Evolutionary conservation across 2,113 vertebrate species (phyloP).

Genomic region (Sapayoa aenigma): DNA sequence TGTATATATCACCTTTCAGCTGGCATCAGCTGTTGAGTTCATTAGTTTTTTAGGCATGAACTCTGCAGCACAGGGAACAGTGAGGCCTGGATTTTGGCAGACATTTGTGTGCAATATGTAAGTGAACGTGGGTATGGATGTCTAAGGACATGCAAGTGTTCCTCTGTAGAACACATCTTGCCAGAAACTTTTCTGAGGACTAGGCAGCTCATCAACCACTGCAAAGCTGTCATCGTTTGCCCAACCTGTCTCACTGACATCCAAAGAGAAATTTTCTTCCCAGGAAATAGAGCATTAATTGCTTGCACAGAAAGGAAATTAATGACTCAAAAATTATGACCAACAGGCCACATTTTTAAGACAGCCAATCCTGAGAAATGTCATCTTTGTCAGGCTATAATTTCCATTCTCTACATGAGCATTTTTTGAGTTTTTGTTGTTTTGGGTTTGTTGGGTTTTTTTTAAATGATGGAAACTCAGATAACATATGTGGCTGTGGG

Average conservation of each 20-base stretch:
- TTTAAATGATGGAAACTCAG: background rate
- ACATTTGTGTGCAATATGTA: background rate
- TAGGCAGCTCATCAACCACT: background rate
- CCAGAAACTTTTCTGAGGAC: background rate
- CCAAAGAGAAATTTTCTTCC: slow-evolving; percentile 1
- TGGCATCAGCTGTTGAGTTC: background rate
- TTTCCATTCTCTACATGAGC: background rate
- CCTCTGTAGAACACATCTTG: background rate
- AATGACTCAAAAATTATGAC: background rate
- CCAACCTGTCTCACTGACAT: background rate
- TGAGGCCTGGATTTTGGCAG: background rate
- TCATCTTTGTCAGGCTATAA: background rate
- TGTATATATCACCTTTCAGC: background rate
- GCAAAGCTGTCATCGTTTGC: background rate
- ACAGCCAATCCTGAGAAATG: background rate
- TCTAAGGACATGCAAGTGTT: background rate
- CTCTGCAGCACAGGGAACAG: background rate
- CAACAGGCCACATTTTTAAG: background rate
- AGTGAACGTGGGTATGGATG: background rate
- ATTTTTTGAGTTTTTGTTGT: background rate
- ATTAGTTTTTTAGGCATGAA: background rate
- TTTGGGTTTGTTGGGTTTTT: background rate
- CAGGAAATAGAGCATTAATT: background rate
- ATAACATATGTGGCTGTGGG: too few relatives aligned
- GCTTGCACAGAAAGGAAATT: slow-evolving; percentile 10